Evolutionary conservation across 2,888 invertebrate genomes (phyloP).

Genomic region (Danaus chrysippus): DNA sequence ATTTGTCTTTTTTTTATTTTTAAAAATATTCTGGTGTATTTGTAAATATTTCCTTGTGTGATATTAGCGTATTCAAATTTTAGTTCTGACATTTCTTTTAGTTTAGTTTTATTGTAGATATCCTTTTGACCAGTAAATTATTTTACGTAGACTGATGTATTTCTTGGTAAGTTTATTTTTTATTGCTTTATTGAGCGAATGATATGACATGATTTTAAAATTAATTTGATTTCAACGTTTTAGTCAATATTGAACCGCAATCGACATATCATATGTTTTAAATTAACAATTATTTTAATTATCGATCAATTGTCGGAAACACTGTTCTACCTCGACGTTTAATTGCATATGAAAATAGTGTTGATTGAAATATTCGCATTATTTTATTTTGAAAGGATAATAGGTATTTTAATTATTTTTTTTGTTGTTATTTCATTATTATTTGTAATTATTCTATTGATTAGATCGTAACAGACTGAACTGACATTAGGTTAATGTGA

Average conservation of each 20-base stretch:
- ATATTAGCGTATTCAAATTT: slow-evolving; percentile 59
- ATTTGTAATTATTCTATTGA: slow-evolving; percentile 36
- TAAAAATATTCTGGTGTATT: slow-evolving; percentile 27
- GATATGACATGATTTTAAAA: slow-evolving; percentile 15
- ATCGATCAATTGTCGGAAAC: background rate
- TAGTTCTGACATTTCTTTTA: slow-evolving; percentile 37
- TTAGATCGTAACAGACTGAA: slow-evolving; percentile 70
- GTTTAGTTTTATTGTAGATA: slow-evolving; percentile 63
- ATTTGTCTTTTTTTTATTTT: slow-evolving; percentile 4
- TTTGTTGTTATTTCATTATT: background rate
- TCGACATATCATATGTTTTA: no score
- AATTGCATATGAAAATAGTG: slow-evolving; percentile 4
- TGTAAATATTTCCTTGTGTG: slow-evolving; percentile 63
- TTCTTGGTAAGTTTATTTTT: slow-evolving; percentile 32
- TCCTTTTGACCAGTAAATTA: slow-evolving; percentile 21
- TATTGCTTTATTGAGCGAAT: slow-evolving; percentile 45
- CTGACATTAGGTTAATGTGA: slow-evolving; percentile 77
- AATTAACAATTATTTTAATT: background rate
- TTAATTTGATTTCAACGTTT: background rate
- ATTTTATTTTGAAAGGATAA: no score
- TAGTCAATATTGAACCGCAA: background rate
- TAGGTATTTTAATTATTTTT: no score
- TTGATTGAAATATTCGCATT: no score
- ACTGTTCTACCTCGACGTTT: slow-evolving; percentile 60
- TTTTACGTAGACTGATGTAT: slow-evolving; percentile 32